phyloP scores from a whole-genome alignment of 2,113 vertebrate species.

The Cinclus mexicanus region DNA sequence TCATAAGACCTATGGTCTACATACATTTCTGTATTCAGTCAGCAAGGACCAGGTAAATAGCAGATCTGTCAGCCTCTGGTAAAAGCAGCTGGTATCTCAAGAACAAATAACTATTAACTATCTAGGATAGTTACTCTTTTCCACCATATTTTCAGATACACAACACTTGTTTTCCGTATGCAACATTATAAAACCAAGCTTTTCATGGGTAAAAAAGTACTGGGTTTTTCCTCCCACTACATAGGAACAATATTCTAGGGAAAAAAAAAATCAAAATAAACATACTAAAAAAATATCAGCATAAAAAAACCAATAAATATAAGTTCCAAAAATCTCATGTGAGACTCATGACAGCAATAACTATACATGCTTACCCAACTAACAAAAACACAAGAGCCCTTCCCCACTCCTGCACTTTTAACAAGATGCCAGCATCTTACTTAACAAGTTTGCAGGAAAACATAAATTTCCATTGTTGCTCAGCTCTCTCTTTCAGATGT shows the following conservation, averaged over 20 bases:
- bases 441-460: neutral
- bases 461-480: neutral
- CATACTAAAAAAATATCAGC: constrained; percentile 8
- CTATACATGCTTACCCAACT: neutral
- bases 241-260: neutral
- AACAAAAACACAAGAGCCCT: neutral
- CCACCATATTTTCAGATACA: neutral
- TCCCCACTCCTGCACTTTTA: neutral
- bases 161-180: neutral
- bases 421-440: neutral
- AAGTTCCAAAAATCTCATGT: neutral
- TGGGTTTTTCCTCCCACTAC: neutral
- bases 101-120: neutral
- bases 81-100: neutral
- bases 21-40: neutral
- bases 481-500: neutral
- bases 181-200: neutral
- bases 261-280: constrained; percentile 19
- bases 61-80: neutral
- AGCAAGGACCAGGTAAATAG: neutral
- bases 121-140: neutral
- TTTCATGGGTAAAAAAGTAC: neutral
- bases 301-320: neutral
- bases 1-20: neutral
- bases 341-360: neutral